A percentile compares a stretch with the other conserved stretches of the same genome.
These are phyloP conservation scores for Drosophila bipectinata DNA, from an alignment of 1,140 invertebrate species.

Conservation along the genomic window DNA sequence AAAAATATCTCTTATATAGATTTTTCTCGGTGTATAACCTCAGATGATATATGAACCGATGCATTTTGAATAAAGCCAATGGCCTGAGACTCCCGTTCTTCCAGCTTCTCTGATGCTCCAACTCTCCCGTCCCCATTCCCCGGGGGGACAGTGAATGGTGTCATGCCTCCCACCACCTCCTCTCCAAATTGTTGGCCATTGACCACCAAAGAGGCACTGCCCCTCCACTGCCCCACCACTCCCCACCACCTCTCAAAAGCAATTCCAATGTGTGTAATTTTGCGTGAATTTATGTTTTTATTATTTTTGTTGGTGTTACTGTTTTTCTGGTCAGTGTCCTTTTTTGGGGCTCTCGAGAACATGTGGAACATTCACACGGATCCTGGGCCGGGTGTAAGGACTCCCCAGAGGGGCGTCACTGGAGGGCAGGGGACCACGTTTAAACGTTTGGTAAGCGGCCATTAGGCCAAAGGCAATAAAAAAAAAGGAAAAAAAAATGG, in stretches of 20 bases:
- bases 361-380: slow-evolving; percentile 68
- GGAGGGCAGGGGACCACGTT: slow-evolving; percentile 18
- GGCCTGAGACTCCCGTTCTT: slow-evolving; percentile 33
- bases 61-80: slow-evolving; percentile 44
- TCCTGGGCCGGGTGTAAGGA: slow-evolving; percentile 8
- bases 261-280: slow-evolving; percentile 73
- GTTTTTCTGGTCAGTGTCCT: slow-evolving; percentile 3
- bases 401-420: not conserved
- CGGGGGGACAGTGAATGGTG: not conserved
- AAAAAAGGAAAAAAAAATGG: slow-evolving; percentile 6
- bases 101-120: not conserved
- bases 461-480: slow-evolving; percentile 54
- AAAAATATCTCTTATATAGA: too few species aligned
- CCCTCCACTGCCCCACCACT: not conserved
- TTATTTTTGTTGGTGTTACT: slow-evolving; percentile 20
- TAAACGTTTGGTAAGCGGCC: slow-evolving; percentile 71
- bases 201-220: slow-evolving; percentile 9
- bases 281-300: slow-evolving; percentile 73
- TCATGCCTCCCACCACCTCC: not conserved
- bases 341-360: slow-evolving; percentile 26
- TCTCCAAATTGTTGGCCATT: slow-evolving; percentile 42
- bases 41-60: slow-evolving; percentile 35
- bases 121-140: not conserved
- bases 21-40: not conserved
- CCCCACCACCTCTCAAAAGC: slow-evolving; percentile 16